Conservation (phyloP, 2,888 invertebrate genomes). For the Cheilosia variabilis region DNA sequence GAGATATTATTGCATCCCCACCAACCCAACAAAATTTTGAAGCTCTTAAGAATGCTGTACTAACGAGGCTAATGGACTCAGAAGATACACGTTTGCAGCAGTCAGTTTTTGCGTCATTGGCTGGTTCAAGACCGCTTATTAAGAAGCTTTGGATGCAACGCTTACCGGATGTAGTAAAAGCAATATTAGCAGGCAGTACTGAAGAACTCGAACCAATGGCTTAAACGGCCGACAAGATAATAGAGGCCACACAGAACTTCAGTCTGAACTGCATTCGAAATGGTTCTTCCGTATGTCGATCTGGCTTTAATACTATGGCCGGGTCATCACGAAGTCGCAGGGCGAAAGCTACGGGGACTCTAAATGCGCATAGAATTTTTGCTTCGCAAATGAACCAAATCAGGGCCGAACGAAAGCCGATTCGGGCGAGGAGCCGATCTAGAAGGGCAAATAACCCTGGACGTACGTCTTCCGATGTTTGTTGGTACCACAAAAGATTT, state of each 20-base stretch:
- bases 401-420: not conserved
- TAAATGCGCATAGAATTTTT: not conserved
- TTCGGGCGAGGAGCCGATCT: constrained; percentile 5
- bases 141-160: constrained; percentile 50
- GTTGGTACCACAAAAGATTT: constrained; percentile 63
- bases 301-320: not conserved
- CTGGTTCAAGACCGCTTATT: constrained; percentile 6
- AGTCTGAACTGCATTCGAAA: not conserved
- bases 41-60: not conserved
- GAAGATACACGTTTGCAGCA: constrained; percentile 8
- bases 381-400: not conserved
- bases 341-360: not conserved
- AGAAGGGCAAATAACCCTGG: not conserved
- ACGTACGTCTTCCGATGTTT: constrained; percentile 9
- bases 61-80: constrained; percentile 12
- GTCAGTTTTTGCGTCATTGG: constrained; percentile 63
- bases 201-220: constrained; percentile 30
- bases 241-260: constrained; percentile 23
- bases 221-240: constrained; percentile 43
- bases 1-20: not conserved
- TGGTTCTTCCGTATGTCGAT: not conserved
- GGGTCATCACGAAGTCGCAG: not conserved
- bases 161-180: constrained; percentile 40
- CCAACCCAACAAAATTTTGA: not conserved
- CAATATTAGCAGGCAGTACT: constrained; percentile 38